Evolutionary conservation across 2,797 vertebrate species (phyloP).

Genomic region (Calcarius lapponicus): DNA sequence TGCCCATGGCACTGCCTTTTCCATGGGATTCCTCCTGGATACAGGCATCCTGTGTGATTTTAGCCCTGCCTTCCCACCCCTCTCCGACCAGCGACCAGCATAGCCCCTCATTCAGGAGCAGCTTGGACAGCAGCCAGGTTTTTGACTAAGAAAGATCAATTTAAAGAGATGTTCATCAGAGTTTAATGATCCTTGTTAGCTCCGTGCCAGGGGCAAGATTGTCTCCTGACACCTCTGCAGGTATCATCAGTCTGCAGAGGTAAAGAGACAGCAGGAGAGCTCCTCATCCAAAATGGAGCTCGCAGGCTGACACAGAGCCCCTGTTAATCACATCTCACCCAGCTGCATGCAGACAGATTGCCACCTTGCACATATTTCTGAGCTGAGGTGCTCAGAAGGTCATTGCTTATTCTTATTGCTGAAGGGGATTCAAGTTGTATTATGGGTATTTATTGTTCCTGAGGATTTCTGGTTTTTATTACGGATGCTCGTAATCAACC

Average conservation of each 20-base stretch:
- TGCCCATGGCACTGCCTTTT: background rate
- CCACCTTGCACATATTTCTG: background rate
- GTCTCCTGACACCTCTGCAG: conserved; percentile 17
- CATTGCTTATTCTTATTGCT: background rate
- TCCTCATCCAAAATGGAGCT: background rate
- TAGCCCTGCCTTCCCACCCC: background rate
- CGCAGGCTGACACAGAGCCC: background rate
- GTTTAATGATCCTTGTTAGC: conserved; percentile 58
- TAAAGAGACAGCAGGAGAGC: background rate
- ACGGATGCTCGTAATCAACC: background rate
- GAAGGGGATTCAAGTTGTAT: background rate
- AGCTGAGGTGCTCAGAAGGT: background rate
- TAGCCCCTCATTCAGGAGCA: fast-evolving
- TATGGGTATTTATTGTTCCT: background rate
- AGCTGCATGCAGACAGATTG: background rate
- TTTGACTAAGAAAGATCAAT: conserved; percentile 26
- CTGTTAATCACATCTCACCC: background rate
- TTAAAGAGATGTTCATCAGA: conserved; percentile 43
- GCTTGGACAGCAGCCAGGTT: background rate
- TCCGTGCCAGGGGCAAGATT: background rate
- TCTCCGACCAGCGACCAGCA: fast-evolving
- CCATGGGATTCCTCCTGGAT: background rate
- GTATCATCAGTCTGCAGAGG: background rate
- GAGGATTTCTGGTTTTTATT: background rate
- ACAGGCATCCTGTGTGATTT: background rate